Base-by-base conservation (phyloP, 2,797 vertebrate species). In the Takifugu rubripes region DNA sequence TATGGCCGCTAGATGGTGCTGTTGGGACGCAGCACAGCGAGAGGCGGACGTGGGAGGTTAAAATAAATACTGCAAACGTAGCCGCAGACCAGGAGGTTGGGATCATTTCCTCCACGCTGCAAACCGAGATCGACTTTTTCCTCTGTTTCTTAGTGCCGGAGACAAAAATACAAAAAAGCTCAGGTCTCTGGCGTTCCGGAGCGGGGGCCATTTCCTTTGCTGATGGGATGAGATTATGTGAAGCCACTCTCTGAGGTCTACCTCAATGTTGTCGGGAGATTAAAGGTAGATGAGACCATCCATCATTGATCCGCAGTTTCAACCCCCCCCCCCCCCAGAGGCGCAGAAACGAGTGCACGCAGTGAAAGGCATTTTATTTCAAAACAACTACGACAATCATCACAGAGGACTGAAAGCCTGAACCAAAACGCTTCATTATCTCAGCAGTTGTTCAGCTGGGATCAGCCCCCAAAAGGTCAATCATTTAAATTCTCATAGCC, bases 1-100 rank as follows among this genome's bases (percentile, higher is more conserved):
- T 29, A 10, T 25, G 54, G 40, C 85, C 89, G 81, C 50, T 56
- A 74, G 81, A 72, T 76, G 86, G 45, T 63, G 77, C 77, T 84
- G 74, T 82, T 84, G 83, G 48, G 59, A 47, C 68, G 55, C 31
- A 44, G 4, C 21, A 59, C 53, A 67, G 56, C 2, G 12, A 12
- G 66, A 24, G 15, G 25, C 29, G 16, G 31, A 59, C 21, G n/a
- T 50, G 59, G 12, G 14, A 12, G 25, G 12, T 9, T 33, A 12
- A 14, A 40, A 40, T 10, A 12, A 40, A 40, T 10, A 40, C 36
- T 40, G 36, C 36, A 40, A 40, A 40, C 36, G 3, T 4, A 40
- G 4, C 36, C 14, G 36, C 36, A 14, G 8, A 77, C 10, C 46
- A 48, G 17, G 16, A 6, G 50, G 29, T 11, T 26, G 12, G 26